Conservation (phyloP, 2,113 vertebrate genomes). For the Pandion haliaetus region DNA sequence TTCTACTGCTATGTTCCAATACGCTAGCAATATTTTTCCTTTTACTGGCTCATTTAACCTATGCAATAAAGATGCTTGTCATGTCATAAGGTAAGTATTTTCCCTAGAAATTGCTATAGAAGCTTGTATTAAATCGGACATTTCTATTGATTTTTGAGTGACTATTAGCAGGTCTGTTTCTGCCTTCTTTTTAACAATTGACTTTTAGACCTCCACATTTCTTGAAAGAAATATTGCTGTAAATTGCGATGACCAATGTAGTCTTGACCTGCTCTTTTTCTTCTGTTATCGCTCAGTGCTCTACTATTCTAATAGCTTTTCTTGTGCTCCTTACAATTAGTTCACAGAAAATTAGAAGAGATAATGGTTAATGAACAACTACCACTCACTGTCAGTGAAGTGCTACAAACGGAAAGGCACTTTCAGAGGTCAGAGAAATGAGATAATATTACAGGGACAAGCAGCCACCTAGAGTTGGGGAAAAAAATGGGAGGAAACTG, state of each 20-base stretch:
- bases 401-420: not conserved
- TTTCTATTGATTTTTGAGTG: conserved; percentile 59
- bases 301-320: not conserved
- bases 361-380: conserved; percentile 41
- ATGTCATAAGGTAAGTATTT: conserved; percentile 45
- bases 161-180: conserved; percentile 18
- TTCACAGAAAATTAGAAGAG: conserved; percentile 41
- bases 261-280: not conserved
- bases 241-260: not conserved
- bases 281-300: not conserved
- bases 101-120: conserved; percentile 13
- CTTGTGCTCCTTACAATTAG: conserved; percentile 6
- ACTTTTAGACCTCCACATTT: not conserved
- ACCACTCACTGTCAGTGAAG: conserved; percentile 10
- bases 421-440: conserved; percentile 4
- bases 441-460: not conserved
- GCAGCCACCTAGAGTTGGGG: accelerated
- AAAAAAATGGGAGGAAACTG: not conserved
- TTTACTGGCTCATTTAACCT: conserved; percentile 42
- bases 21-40: not conserved
- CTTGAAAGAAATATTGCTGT: conserved; percentile 8
- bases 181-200: conserved; percentile 37
- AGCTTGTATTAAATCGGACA: not conserved
- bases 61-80: conserved; percentile 26
- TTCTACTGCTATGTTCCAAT: not conserved